Evolutionary conservation across 2,113 vertebrate genomes (phyloP), one percentile per base, ranked within the genome.

Genomic region (Sinocyclocheilus grahami): DNA sequence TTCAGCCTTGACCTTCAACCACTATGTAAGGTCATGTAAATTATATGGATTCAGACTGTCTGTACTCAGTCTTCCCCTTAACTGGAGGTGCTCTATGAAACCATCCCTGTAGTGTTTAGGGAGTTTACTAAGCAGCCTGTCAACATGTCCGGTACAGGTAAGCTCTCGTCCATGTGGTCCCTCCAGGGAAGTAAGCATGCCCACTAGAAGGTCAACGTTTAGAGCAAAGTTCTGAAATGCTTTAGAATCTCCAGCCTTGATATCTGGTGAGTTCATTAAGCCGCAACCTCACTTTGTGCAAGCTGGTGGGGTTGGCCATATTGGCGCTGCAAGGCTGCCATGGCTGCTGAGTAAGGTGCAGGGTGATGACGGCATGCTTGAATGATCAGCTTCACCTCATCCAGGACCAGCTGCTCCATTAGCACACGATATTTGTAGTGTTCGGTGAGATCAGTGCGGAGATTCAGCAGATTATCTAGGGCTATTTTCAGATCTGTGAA

Each of bases 121-220:
- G 8, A 76, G 22, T n/a, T 76, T 76, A 46, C 39, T 76, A 11
- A 76, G 42, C 11, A 76, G 20, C 9, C 72, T 48, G 4, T 76
- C 72, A 16, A 76, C 72, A 46, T 48, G 72, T 27, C 7, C 22
- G 4, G 72, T 48, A 48, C 72, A 75, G 4, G 20, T 75, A 11
- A 75, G 39, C 18, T 75, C 72, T 75, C 72, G 4, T 20, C 72
- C 72, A 11, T 75, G 37, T 75, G 72, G 39, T 75, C 42, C 72
- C 22, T 75, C 72, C 2, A 78, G 76, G 5, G 46, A 78, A 0
- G 14, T 18, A 14, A 78, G 14, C 75, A 55, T 84, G 3, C 51
- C 72, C 24, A 84, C 82, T 20, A 84, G 20, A 1, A 75, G 53
- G 33, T 76, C 55, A 33, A 84, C 8, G 22, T 84, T 55, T 4